Conservation (phyloP, 2,888 invertebrate genomes). For the Amphipyra berbera region DNA sequence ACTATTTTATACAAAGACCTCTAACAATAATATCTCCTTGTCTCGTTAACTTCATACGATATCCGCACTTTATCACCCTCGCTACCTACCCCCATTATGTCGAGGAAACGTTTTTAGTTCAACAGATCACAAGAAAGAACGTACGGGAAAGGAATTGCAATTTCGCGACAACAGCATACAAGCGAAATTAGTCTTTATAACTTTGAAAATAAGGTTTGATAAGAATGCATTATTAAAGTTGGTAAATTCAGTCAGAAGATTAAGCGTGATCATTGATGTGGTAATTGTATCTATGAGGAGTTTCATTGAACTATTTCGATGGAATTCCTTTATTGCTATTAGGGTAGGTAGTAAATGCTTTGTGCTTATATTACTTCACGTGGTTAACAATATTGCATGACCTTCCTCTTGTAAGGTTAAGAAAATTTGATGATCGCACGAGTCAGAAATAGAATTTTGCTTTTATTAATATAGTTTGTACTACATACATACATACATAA, state of each 20-base stretch:
- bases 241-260: constrained; percentile 38
- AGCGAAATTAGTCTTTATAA: constrained; percentile 7
- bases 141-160: constrained; percentile 60
- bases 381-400: not conserved
- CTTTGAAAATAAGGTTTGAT: not conserved
- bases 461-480: too few species aligned
- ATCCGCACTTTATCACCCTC: constrained; percentile 59
- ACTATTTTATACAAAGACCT: constrained; percentile 29
- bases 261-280: constrained; percentile 55
- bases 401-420: not conserved
- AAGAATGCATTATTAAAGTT: constrained; percentile 11
- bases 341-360: constrained; percentile 21
- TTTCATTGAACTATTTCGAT: constrained; percentile 52
- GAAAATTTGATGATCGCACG: too few species aligned
- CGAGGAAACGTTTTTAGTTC: constrained; percentile 67
- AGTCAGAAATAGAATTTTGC: too few species aligned
- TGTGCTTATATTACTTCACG: constrained; percentile 23
- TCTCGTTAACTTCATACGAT: constrained; percentile 62
- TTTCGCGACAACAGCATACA: constrained; percentile 23
- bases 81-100: constrained; percentile 62
- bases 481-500: too few species aligned
- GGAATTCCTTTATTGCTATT: constrained; percentile 52
- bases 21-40: constrained; percentile 57
- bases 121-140: constrained; percentile 70
- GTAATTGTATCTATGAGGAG: constrained; percentile 59